Conservation (phyloP, 2,113 vertebrate genomes). For the Campylomormyrus numenius region DNA sequence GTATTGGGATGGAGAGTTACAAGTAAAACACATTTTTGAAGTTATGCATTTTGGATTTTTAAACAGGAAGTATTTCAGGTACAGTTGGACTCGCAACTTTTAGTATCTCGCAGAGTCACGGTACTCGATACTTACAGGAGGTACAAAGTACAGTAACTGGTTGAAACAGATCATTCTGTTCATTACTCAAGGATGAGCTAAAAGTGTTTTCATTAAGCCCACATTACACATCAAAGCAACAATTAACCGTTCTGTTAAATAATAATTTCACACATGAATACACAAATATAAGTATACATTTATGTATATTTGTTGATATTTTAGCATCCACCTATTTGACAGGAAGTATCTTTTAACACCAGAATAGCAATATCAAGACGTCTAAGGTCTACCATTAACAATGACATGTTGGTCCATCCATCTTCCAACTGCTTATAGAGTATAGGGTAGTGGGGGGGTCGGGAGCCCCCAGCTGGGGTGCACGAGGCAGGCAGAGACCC, state of each 20-base stretch:
- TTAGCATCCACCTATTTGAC: neutral
- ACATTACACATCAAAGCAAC: neutral
- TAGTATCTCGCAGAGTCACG: neutral
- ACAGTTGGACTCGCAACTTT: neutral
- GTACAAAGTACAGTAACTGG: neutral
- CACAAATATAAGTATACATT: neutral
- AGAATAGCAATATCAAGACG: neutral
- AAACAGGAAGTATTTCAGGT: neutral
- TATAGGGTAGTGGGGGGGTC: neutral
- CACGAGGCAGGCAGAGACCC: neutral
- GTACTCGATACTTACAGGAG: neutral
- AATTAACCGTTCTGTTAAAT: neutral
- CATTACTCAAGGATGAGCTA: neutral
- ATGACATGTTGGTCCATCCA: neutral
- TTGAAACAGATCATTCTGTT: neutral
- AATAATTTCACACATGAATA: neutral
- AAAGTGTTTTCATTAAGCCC: neutral
- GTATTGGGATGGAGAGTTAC: neutral
- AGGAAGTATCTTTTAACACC: neutral
- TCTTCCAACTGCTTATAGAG: neutral
- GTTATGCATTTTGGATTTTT: neutral
- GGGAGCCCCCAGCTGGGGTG: neutral
- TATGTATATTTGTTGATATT: neutral
- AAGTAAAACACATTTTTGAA: neutral
- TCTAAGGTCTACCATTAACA: neutral